Conservation (phyloP, 2,113 vertebrate species). For the Erythrolamprus reginae region DNA sequence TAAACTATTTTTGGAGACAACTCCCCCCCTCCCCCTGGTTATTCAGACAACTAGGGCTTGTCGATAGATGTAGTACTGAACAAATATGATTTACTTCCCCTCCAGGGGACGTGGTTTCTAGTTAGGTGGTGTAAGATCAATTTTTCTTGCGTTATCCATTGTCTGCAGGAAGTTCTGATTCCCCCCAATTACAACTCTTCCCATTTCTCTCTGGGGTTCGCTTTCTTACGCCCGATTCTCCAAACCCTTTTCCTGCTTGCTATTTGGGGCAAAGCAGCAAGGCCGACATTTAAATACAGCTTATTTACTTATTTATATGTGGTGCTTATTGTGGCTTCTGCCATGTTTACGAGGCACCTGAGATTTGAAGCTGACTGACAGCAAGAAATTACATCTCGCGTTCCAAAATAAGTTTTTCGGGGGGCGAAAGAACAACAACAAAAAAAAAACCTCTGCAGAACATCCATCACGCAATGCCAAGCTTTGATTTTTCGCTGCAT, state of each 20-base stretch:
- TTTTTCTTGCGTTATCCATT: not conserved
- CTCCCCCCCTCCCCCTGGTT: no score
- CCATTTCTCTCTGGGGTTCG: not conserved
- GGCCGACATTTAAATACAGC: not conserved
- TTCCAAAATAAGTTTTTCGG: not conserved
- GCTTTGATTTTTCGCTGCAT: slow-evolving; percentile 32
- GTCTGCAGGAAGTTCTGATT: not conserved
- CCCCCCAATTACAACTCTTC: not conserved
- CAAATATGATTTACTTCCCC: not conserved
- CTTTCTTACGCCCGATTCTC: not conserved
- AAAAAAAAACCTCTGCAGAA: not conserved
- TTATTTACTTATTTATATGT: not conserved
- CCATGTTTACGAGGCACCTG: not conserved
- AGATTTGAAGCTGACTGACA: not conserved
- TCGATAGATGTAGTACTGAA: not conserved
- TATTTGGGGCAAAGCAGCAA: not conserved
- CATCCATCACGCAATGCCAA: not conserved
- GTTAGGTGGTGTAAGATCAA: not conserved
- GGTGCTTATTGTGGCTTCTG: not conserved
- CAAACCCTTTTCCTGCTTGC: not conserved
- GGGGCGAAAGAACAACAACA: not conserved
- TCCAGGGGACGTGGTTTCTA: not conserved
- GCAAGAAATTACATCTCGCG: not conserved
- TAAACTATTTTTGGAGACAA: not conserved
- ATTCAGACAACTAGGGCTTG: not conserved